These are phyloP conservation scores for Sparidentex hasta DNA, from an alignment of 2,797 vertebrate genomes.

Conservation along the genomic window DNA sequence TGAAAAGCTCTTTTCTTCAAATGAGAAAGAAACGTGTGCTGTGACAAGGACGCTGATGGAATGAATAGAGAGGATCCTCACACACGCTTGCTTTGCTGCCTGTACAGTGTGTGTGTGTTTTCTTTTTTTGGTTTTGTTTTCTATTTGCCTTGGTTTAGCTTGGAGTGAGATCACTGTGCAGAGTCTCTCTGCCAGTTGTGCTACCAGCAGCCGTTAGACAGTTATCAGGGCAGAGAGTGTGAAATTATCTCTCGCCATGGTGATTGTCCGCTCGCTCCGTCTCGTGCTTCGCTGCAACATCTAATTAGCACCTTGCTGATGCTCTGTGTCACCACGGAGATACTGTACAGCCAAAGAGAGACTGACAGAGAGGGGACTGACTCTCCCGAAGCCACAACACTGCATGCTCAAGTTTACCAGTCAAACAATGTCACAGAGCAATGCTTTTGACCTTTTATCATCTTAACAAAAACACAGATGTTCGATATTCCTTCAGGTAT, in stretches of 20 bases:
- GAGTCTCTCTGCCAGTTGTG: conserved; percentile 57
- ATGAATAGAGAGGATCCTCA: conserved; percentile 7
- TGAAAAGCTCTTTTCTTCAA: neutral
- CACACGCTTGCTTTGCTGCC: neutral
- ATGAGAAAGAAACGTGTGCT: neutral
- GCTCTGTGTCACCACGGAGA: conserved; percentile 41
- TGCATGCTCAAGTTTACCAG: neutral
- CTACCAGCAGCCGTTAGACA: conserved; percentile 66
- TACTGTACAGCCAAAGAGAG: conserved; percentile 22
- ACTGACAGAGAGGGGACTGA: conserved; percentile 20
- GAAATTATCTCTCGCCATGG: conserved; percentile 78
- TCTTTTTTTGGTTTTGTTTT: conserved; percentile 4
- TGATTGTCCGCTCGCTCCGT: conserved; percentile 72
- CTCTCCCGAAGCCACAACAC: conserved; percentile 16
- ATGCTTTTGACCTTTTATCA: neutral
- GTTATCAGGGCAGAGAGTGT: conserved; percentile 78
- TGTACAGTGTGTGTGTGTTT: neutral
- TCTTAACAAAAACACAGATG: conserved; percentile 2
- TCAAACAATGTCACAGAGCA: neutral
- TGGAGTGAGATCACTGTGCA: conserved; percentile 55
- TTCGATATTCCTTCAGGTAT: conserved; percentile 9
- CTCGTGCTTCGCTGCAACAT: conserved; percentile 68
- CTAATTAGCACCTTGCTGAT: conserved; percentile 76
- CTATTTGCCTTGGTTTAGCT: conserved; percentile 29
- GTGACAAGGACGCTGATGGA: conserved; percentile 4